Conservation (phyloP, 2,888 invertebrate species). For the Sepioteuthis lessoniana region DNA sequence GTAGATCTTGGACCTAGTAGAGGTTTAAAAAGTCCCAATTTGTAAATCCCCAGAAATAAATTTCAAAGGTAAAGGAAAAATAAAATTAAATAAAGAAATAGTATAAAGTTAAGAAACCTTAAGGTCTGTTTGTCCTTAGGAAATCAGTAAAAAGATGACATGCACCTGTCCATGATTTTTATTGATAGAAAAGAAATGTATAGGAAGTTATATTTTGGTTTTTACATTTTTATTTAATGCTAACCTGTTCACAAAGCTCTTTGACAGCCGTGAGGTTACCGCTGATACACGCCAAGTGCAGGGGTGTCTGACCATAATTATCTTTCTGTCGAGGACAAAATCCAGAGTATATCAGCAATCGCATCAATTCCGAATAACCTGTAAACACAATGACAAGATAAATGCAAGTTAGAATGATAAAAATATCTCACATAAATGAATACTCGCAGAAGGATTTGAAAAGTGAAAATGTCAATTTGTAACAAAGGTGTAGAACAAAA, state of each 20-base stretch:
- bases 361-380: constrained; percentile 86
- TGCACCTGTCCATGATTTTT: background rate
- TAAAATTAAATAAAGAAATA: background rate
- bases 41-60: background rate
- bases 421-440: background rate
- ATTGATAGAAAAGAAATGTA: background rate
- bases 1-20: too few species aligned
- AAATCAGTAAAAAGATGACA: background rate
- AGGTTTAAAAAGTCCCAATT: too few species aligned
- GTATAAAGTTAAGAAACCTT: too few species aligned
- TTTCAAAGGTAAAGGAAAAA: background rate
- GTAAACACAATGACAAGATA: constrained; percentile 49
- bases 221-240: background rate
- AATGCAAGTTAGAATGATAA: background rate
- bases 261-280: constrained; percentile 91
- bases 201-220: background rate
- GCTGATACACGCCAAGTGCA: constrained; percentile 91
- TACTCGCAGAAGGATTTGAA: background rate
- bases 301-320: constrained; percentile 92
- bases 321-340: constrained; percentile 91
- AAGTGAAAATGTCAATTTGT: background rate
- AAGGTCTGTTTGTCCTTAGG: too few species aligned
- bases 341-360: constrained; percentile 91
- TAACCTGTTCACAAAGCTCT: constrained; percentile 88
- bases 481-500: background rate